Evolutionary conservation across 2,888 invertebrate species (phyloP).

Genomic region (Spilarctia lutea): DNA sequence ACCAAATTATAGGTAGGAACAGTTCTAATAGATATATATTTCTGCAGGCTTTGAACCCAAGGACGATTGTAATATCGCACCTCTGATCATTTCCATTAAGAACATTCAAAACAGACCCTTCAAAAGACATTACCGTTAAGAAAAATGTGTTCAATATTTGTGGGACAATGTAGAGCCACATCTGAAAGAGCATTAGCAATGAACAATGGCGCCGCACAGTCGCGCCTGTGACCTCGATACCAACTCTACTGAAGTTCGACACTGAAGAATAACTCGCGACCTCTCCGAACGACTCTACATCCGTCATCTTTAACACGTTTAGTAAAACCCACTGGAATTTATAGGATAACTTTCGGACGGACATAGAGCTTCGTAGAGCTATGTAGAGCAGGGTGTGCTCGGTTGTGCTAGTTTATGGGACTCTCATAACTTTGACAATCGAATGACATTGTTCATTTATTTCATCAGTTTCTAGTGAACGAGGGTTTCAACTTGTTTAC

Average conservation of each 20-base stretch:
- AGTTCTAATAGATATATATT: background rate
- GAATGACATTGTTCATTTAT: background rate
- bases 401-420: background rate
- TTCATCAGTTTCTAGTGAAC: background rate
- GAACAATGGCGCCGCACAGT: conserved; percentile 24
- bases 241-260: conserved; percentile 26
- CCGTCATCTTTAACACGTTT: conserved; percentile 31
- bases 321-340: conserved; percentile 14
- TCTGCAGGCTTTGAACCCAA: background rate
- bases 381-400: background rate
- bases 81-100: background rate
- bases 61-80: background rate
- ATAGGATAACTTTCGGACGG: conserved; percentile 12
- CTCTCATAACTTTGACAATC: background rate
- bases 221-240: conserved; percentile 27
- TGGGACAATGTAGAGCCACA: conserved; percentile 8
- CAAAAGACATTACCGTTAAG: conserved; percentile 1
- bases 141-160: conserved; percentile 3
- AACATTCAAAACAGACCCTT: conserved; percentile 1
- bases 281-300: conserved; percentile 21
- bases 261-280: conserved; percentile 29
- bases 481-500: background rate
- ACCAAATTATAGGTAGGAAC: background rate
- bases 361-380: conserved; percentile 3
- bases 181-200: conserved; percentile 12